Evolutionary conservation across 2,113 vertebrate species (phyloP).

Genomic region (Mirza zaza): DNA sequence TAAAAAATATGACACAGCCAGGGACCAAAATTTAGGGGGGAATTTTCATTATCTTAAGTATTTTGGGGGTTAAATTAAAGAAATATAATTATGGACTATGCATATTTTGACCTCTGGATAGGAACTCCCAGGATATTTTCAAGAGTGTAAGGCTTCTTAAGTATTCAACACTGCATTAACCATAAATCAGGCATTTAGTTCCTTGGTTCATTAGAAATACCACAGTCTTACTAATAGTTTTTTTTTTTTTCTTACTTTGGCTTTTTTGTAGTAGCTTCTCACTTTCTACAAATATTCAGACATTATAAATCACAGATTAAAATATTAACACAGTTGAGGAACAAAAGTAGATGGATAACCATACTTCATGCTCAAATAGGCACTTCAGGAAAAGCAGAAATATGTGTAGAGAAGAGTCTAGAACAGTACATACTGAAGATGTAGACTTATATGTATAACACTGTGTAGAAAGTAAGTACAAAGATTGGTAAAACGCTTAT

Average conservation of each 20-base stretch:
- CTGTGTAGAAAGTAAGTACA: background rate
- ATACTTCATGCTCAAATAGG: background rate
- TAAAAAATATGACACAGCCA: background rate
- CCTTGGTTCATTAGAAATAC: background rate
- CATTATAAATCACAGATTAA: background rate
- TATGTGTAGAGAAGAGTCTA: background rate
- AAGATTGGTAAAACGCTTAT: background rate
- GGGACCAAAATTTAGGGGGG: background rate
- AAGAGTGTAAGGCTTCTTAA: background rate
- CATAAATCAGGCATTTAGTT: background rate
- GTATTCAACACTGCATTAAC: background rate
- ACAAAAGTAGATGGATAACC: background rate
- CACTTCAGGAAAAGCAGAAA: background rate
- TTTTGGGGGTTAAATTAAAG: background rate
- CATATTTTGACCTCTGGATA: background rate
- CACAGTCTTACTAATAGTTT: background rate
- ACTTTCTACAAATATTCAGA: background rate
- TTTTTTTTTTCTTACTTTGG: background rate
- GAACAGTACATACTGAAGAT: background rate
- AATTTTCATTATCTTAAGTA: background rate
- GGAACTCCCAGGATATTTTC: background rate
- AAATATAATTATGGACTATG: background rate
- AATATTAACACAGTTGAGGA: background rate
- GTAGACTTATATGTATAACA: background rate
- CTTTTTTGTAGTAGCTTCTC: background rate